phyloP scores from a whole-genome alignment of 2,888 invertebrate species.

The Ryuthela nishihirai region DNA sequence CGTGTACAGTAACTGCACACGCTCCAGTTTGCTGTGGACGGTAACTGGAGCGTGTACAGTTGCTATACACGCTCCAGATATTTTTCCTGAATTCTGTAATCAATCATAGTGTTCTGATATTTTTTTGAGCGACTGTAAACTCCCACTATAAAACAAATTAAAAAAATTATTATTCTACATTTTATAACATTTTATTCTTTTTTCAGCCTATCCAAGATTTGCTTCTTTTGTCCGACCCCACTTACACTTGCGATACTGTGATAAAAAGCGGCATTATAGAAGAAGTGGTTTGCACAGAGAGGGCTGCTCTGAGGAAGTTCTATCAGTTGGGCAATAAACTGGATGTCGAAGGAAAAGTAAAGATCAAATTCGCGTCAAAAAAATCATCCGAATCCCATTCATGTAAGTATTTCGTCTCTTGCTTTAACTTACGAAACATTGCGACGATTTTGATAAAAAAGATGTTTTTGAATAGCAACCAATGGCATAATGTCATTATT shows the following conservation, averaged over 20 bases:
- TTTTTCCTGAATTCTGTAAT: too few relatives aligned
- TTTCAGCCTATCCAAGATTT: conserved; percentile 15
- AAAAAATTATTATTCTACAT: background rate
- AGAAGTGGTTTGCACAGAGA: conserved; percentile 14
- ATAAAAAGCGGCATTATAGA: conserved; percentile 12
- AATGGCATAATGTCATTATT: too few relatives aligned
- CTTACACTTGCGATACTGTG: conserved; percentile 3
- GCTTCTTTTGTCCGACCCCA: conserved; percentile 13
- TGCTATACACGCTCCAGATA: too few relatives aligned
- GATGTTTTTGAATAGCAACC: too few relatives aligned
- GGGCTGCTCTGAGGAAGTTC: conserved; percentile 10
- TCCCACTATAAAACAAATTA: too few relatives aligned
- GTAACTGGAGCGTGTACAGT: too few relatives aligned
- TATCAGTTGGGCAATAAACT: conserved; percentile 14
- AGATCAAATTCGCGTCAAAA: conserved; percentile 1
- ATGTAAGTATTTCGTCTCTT: conserved; percentile 4
- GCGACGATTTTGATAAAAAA: conserved; percentile 9
- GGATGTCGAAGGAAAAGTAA: background rate
- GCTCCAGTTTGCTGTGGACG: too few relatives aligned
- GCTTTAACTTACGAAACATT: conserved; percentile 3
- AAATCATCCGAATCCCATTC: background rate
- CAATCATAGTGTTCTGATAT: too few relatives aligned
- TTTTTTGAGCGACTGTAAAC: too few relatives aligned
- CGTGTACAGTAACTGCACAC: too few relatives aligned
- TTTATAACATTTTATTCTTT: background rate